Percentiles rank a stretch among this genome's conserved stretches.
phyloP scores from a whole-genome alignment of 1,140 invertebrate species.

The Coelopa frigida region DNA sequence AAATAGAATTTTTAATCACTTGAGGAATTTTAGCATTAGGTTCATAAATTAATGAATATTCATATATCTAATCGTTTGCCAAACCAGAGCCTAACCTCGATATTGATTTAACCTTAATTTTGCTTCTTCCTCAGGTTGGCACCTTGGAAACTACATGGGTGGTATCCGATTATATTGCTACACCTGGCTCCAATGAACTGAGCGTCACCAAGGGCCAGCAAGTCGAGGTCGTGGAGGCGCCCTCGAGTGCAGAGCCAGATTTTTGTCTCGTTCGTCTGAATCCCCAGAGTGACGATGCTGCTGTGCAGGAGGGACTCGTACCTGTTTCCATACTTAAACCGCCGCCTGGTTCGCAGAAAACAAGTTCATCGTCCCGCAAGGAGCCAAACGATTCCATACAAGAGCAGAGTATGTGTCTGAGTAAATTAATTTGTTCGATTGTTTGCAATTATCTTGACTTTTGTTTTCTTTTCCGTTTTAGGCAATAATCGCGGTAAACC shows the following conservation, averaged over 20 bases:
- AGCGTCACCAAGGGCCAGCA: conserved; percentile 80
- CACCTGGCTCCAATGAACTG: conserved; percentile 61
- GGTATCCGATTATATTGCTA: conserved; percentile 69
- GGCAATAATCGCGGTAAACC: conserved; percentile 37
- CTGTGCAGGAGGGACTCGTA: conserved; percentile 71
- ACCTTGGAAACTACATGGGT: conserved; percentile 82
- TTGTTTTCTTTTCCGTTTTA: conserved; percentile 8
- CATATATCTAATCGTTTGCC: too few relatives aligned
- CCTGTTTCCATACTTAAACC: conserved; percentile 72
- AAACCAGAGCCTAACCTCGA: too few relatives aligned
- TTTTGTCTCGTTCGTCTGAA: conserved; percentile 57
- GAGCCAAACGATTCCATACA: conserved; percentile 32
- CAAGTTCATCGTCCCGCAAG: conserved; percentile 19
- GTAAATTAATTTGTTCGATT: conserved; percentile 5
- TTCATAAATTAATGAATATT: too few relatives aligned
- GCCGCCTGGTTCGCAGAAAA: conserved; percentile 54
- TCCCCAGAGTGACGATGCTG: conserved; percentile 50
- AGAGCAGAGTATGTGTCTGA: conserved; percentile 33
- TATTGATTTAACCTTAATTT: too few relatives aligned
- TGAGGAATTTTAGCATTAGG: too few relatives aligned
- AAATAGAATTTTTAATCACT: too few relatives aligned
- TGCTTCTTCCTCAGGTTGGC: conserved; percentile 50
- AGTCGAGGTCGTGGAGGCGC: conserved; percentile 80
- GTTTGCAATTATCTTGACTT: conserved; percentile 8
- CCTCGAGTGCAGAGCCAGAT: conserved; percentile 49